A percentile compares a stretch with the other conserved stretches of the same genome.
phyloP scores from a whole-genome alignment of 2,113 vertebrate genomes.

The pig (Sus scrofa) region DNA sequence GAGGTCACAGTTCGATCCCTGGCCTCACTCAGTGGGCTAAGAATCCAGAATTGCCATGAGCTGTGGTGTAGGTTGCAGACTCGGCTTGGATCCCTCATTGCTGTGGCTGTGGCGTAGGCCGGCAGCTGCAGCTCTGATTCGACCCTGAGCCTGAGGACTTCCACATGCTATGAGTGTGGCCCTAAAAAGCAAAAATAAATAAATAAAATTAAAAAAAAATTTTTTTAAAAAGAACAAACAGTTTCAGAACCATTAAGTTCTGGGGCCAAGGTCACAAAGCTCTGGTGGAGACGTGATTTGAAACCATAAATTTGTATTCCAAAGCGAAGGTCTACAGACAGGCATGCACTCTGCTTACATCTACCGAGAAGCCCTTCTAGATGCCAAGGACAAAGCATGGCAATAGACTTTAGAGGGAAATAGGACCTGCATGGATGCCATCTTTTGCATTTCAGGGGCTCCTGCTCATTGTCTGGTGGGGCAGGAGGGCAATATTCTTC shows the following conservation, averaged over 20 bases:
- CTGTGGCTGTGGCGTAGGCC: no score
- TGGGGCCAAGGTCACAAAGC: background rate
- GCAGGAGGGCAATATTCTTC: rapidly evolving
- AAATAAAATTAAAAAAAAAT: no score
- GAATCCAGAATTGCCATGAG: no score
- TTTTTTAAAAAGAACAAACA: background rate
- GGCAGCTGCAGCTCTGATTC: no score
- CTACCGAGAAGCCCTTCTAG: background rate
- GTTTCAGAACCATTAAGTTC: background rate
- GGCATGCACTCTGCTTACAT: background rate
- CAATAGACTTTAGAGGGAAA: background rate
- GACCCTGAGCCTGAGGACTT: no score
- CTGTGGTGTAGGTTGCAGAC: no score
- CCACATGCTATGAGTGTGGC: no score
- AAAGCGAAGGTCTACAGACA: background rate
- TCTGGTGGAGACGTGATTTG: background rate
- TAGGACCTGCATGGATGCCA: background rate
- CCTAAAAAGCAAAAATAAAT: no score
- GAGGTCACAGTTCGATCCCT: no score
- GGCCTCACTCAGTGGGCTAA: no score
- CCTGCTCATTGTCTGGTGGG: background rate
- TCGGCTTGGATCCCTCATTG: no score
- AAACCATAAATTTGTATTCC: background rate
- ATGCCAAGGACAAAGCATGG: no score
- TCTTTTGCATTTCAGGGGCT: background rate